Evolutionary conservation across 92 coral and sea anemone species (phyloP), one percentile per base, ranked within the genome.

Genomic region (Epizoanthus illoricatus): DNA sequence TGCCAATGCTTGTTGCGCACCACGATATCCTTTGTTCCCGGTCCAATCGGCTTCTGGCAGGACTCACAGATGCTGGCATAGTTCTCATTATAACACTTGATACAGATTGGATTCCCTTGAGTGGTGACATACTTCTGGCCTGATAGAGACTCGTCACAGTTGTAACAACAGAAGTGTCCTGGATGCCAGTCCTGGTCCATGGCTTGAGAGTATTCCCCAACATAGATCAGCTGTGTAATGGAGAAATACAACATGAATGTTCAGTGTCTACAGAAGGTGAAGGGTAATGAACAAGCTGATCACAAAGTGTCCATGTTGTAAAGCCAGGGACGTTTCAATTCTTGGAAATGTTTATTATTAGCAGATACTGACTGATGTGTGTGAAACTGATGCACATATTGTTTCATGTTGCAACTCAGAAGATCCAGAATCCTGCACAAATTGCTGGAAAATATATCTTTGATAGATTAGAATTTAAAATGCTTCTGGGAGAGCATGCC

Each of bases 1-100:
- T 95, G 98, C 98, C 98, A 95, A 75, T 95, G 98, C 54, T 90
- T 91, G 61, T 90, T 92, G 70, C 98, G 97, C 24, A 93, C 98
- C 19, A 93, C 97, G 66, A 95, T 95, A 84, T 95, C 98, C 80
- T 93, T 95, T 6, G 95, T 87, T 59, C 98, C 98, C 41, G 98
- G 98, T 8, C 98, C 98, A 69, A 95, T 95, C 54, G 94, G 86
- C 83, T 89, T 85, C 79, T 85, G 86, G 79, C 98, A 95, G 39
- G 84, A 87, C 86, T 95, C 97, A 65, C 98, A 95, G 18, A 52
- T 63, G 80, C 92, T 95, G 70, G 98, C 98, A 49, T 89, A 88
- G 69, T 88, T 90, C 85, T 83, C 85, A 64, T 95, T 95, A 84
- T 95, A 95, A 84, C 98, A 95, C 67, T 71, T 85, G 49, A 94